phyloP scores from a whole-genome alignment of 2,797 vertebrate species.

The Cyprinella venusta region DNA sequence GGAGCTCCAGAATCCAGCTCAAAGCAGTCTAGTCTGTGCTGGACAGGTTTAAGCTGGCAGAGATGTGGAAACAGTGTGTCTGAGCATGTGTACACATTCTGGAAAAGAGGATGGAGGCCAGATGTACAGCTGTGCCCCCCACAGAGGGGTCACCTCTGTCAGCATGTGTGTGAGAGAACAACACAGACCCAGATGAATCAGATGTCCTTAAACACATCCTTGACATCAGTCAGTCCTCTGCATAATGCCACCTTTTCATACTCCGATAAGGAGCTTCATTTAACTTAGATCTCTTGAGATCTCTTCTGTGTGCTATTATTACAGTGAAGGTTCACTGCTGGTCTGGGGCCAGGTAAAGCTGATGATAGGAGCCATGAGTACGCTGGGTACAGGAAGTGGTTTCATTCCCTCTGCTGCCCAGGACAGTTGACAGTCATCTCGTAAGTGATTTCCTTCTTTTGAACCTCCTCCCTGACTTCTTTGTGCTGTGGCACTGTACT shows the following conservation, averaged over 20 bases:
- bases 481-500: slow-evolving; percentile 48
- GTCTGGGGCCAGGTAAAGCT: slow-evolving; percentile 60
- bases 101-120: slow-evolving; percentile 36
- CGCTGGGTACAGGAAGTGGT: slow-evolving; percentile 65
- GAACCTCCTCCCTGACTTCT: slow-evolving; percentile 61
- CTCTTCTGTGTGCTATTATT: slow-evolving; percentile 59
- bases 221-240: slow-evolving; percentile 55
- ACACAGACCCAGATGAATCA: slow-evolving; percentile 52
- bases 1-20: slow-evolving; percentile 42
- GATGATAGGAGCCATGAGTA: slow-evolving; percentile 59
- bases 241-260: slow-evolving; percentile 35
- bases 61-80: slow-evolving; percentile 32
- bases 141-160: slow-evolving; percentile 55
- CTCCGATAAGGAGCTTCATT: slow-evolving; percentile 45
- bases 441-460: slow-evolving; percentile 72
- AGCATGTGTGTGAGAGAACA: slow-evolving; percentile 48
- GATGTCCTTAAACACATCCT: slow-evolving; percentile 53
- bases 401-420: slow-evolving; percentile 58
- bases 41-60: slow-evolving; percentile 52
- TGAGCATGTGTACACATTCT: slow-evolving; percentile 28
- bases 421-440: slow-evolving; percentile 56
- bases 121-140: slow-evolving; percentile 59
- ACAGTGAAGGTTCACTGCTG: slow-evolving; percentile 51
- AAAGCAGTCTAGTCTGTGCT: slow-evolving; percentile 54
- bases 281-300: slow-evolving; percentile 61